Base-by-base conservation (phyloP, 2,113 vertebrate species). In the Diadophis punctatus region DNA sequence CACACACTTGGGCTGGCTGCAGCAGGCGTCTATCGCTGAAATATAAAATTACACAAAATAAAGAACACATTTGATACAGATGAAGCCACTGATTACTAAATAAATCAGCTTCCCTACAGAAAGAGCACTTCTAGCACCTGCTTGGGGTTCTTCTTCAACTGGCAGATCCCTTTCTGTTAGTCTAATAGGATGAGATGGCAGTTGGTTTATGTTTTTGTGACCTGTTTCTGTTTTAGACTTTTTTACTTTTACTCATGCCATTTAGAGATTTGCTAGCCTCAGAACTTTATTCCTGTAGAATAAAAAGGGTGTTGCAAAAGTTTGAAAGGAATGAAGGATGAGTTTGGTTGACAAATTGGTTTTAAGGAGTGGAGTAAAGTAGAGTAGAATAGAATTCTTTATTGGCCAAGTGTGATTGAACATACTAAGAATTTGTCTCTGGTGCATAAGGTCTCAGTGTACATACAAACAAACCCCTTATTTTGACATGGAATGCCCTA, bases 1-100 rank as follows among this genome's bases (percentile, higher is more conserved):
- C 99, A 95, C 99, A 99, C 92, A 99, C 98, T 96, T 99, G 99
- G 90, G 99, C 98, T 27, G 99, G 99, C 96, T 99, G 99, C 84
- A 99, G 98, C 95, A 99, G 96, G 93, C 98, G 98, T 7, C 98
- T 98, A 93, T 98, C 98, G 43, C 99, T 99, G 97, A 95, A 97
- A 97, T 88, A 95, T 49, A 90, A 96, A 95, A 95, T 87, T 2
- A 63, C 86, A 94, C 3, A 92, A 52, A 94, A 92, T 74, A 93
- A 90, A 95, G 49, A 92, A 51, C 88, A 93, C 92, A 91, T 92
- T 85, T 92, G 53, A 90, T 0, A 89, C n/a, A 86, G 0, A 30
- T 89, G 92, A 9, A 92, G 39, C 18, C 43, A 22, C 20, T 49
- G 86, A 93, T 56, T 87, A 43, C 27, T 22, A 91, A 91, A n/a